These are phyloP conservation scores for Ophonus ardosiacus DNA, from an alignment of 2,888 invertebrate species.

Conservation along the genomic window DNA sequence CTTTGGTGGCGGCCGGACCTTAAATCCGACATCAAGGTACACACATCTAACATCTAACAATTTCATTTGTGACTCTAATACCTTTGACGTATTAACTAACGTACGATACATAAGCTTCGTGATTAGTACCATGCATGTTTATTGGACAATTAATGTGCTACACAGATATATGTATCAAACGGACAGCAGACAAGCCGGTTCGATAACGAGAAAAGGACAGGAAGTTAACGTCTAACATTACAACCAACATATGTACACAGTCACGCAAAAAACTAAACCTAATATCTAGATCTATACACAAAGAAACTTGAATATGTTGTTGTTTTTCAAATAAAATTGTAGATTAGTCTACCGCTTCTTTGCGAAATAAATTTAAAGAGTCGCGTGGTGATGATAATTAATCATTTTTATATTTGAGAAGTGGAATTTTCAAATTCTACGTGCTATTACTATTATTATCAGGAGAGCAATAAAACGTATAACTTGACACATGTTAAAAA, in stretches of 20 bases:
- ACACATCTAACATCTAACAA: slow-evolving; percentile 6
- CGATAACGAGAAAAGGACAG: background rate
- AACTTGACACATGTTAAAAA: no score
- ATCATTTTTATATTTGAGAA: no score
- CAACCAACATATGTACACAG: background rate
- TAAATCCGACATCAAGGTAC: slow-evolving; percentile 79
- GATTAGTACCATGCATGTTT: slow-evolving; percentile 24
- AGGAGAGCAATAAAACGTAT: no score
- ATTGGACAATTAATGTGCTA: slow-evolving; percentile 26
- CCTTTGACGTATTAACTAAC: slow-evolving; percentile 16
- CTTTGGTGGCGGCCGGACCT: slow-evolving; percentile 89
- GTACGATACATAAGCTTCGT: background rate
- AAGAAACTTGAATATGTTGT: no score
- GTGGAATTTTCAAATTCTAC: no score
- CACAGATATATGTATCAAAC: slow-evolving; percentile 24
- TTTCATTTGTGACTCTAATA: slow-evolving; percentile 1
- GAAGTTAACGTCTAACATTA: background rate
- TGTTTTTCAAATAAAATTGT: no score
- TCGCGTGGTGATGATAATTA: no score
- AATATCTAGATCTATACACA: background rate
- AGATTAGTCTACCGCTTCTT: no score
- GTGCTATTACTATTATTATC: no score
- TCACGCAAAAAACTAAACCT: background rate
- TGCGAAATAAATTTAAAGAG: no score
- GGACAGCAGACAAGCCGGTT: background rate